phyloP scores from a whole-genome alignment of 2,888 invertebrate species.

The Mesoligia furuncula region DNA sequence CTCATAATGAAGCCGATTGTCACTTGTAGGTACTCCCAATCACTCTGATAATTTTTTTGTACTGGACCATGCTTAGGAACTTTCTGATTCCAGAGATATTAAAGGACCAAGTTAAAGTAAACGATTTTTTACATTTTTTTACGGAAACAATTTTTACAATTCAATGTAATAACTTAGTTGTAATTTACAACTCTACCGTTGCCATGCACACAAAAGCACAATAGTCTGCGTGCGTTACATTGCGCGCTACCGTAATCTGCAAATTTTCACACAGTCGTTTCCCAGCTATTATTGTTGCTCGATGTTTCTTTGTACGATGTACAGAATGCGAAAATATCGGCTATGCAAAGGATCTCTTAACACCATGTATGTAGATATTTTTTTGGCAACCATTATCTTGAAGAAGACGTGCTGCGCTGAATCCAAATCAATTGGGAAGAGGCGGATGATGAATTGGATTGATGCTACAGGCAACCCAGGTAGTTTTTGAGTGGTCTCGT shows the following conservation, averaged over 20 bases:
- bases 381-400: neutral
- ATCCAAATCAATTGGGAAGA: neutral
- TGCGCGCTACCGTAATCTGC: neutral
- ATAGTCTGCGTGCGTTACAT: neutral
- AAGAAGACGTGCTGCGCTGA: neutral
- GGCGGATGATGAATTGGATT: conserved; percentile 3
- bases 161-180: too few species aligned
- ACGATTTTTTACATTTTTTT: neutral
- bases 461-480: neutral
- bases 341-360: neutral
- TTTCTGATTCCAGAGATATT: neutral
- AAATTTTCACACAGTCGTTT: neutral
- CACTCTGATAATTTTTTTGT: neutral
- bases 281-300: too few species aligned
- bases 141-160: neutral
- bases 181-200: too few species aligned
- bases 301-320: neutral
- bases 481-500: neutral
- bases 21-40: neutral
- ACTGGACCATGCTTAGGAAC: too few species aligned
- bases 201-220: neutral
- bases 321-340: neutral
- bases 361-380: neutral
- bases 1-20: neutral
- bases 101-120: neutral